phyloP scores from a whole-genome alignment of 2,797 vertebrate species.

The Sebastolobus alascanus region DNA sequence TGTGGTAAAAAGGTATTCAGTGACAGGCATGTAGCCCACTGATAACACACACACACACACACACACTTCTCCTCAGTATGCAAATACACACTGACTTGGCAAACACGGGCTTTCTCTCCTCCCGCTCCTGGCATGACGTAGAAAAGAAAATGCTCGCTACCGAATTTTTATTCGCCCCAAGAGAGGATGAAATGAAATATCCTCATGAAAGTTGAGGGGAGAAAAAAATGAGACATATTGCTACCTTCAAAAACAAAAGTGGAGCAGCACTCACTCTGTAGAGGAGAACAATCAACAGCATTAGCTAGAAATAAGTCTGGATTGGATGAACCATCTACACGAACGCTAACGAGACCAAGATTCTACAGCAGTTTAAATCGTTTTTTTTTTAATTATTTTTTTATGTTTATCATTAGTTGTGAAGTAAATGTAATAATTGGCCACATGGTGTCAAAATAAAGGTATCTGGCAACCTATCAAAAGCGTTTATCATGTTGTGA shows the following conservation, averaged over 20 bases:
- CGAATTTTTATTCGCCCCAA: slow-evolving; percentile 26
- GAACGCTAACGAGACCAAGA: background rate
- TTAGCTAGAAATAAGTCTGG: background rate
- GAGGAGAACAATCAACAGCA: background rate
- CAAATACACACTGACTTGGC: slow-evolving; percentile 61
- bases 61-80: slow-evolving; percentile 37
- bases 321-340: background rate
- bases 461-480: background rate
- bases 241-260: slow-evolving; percentile 26
- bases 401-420: background rate
- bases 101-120: slow-evolving; percentile 35
- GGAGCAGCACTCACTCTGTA: slow-evolving; percentile 4
- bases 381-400: too few species aligned
- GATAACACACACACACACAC: slow-evolving; percentile 58
- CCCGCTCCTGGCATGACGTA: slow-evolving; percentile 15
- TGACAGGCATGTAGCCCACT: slow-evolving; percentile 51
- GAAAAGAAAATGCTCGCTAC: slow-evolving; percentile 30
- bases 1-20: slow-evolving; percentile 41
- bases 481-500: background rate
- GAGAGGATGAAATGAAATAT: slow-evolving; percentile 40
- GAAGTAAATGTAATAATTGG: background rate
- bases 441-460: background rate
- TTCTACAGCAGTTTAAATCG: background rate
- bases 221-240: slow-evolving; percentile 17
- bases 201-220: slow-evolving; percentile 15